A percentile compares a stretch with the other conserved stretches of the same genome.
phyloP scores from a whole-genome alignment of 2,113 vertebrate genomes.

The Cololabis saira region DNA sequence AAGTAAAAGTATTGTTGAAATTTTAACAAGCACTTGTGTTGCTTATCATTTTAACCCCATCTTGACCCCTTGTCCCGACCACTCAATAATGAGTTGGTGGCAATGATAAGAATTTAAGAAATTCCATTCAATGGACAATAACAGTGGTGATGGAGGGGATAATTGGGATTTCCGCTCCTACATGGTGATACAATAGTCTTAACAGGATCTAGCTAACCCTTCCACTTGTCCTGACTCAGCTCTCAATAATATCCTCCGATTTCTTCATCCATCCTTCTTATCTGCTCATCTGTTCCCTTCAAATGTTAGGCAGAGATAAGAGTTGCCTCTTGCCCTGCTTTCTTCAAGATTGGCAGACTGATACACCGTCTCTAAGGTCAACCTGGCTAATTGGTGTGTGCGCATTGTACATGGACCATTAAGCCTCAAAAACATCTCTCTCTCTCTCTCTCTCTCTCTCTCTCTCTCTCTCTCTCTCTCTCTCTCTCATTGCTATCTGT shows the following conservation, averaged over 20 bases:
- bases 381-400: constrained; percentile 75
- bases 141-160: constrained; percentile 6
- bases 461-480: no score
- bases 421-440: constrained; percentile 45
- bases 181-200: constrained; percentile 28
- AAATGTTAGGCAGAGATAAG: constrained; percentile 61
- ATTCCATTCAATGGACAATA: constrained; percentile 9
- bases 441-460: not conserved
- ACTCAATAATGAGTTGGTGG: not conserved
- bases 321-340: constrained; percentile 17
- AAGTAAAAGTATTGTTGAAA: no score
- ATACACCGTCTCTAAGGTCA: constrained; percentile 66
- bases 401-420: constrained; percentile 69
- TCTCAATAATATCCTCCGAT: constrained; percentile 54
- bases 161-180: constrained; percentile 25
- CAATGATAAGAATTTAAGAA: constrained; percentile 20
- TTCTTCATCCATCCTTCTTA: constrained; percentile 17
- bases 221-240: constrained; percentile 31
- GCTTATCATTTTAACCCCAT: no score
- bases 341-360: constrained; percentile 50
- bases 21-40: no score
- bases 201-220: constrained; percentile 58
- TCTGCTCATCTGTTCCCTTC: constrained; percentile 46
- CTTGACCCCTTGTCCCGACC: constrained; percentile 1
- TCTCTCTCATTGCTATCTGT: no score